Evolutionary conservation across 2,797 vertebrate genomes (phyloP), one percentile per base, ranked within the genome.

Genomic region (Etheostoma nigrum): DNA sequence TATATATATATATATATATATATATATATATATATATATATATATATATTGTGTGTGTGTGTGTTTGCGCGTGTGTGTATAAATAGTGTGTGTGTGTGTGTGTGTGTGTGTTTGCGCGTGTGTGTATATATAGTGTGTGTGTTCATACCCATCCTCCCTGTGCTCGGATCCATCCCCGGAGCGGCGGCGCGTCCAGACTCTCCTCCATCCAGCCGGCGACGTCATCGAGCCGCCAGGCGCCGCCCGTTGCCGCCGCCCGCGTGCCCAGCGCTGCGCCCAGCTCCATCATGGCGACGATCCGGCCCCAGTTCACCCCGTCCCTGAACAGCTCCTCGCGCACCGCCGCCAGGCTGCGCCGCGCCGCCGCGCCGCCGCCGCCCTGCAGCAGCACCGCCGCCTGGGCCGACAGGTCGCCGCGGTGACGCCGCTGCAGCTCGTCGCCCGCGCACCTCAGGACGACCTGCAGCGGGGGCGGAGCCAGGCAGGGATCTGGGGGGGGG

Each of bases 101-200:
- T 23, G 21, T 23, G 21, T 23, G 21, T 23, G 21, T 23, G 21
- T 23, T 1, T 23, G 21, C 1, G 21, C 1, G 21, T 23, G 21
- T 23, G 21, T 23, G 1, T 23, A 23, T 23, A 23, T 23, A 23
- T 23, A 23, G 21, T 23, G 21, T 25, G 25, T 25, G 25, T 25
- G 25, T 21, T 95, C 97, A 21, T 94, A 98, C 97, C 97, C 97
- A 98, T 92, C 96, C 97, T 93, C 97, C 97, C 42, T 97, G 97
- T 83, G 96, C 96, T 88, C 96, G 93, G 86, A 98, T 97, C 97
- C 97, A 98, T 92, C 93, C 93, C 69, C 92, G 95, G 84, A 98
- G 92, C 49, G 93, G 95, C 5, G 96, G 94, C 0, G 95, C 93
- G 86, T 98, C 96, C 93, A 98, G 96, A 92, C 97, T 97, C 79